Evolutionary conservation across 2,113 vertebrate species (phyloP), one percentile per base, ranked within the genome.

Genomic region (Limnothrissa miodon): DNA sequence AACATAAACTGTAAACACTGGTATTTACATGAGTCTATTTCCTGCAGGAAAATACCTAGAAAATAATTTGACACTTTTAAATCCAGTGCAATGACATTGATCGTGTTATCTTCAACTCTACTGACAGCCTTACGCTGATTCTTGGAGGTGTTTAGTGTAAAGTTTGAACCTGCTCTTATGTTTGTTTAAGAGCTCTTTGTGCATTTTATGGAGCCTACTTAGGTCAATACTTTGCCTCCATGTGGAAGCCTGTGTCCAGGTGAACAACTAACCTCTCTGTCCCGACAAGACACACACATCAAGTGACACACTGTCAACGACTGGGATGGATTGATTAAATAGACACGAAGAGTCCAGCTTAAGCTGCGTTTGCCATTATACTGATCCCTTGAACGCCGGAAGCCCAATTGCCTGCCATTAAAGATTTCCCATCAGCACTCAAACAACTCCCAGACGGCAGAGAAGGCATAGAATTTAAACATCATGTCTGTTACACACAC

Each of bases 361-460:
- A 81, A 84, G 48, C 62, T 82, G 78, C 79, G 66, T 11, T 79
- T 45, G 78, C 83, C 66, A 36, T 74, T 56, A 56, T 21, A 23
- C 51, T 56, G 85, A 84, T 84, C 78, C 80, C 78, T 59, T 86
- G 84, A 86, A 85, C 79, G 74, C 70, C 86, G 81, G 81, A 86
- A 86, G 83, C 79, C 83, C 84, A 87, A 85, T 86, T 74, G 78
- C 78, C 81, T 85, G 51, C 84, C 48, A 81, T 87, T 83, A 85
- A 78, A 84, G 78, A 46, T 87, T 90, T 87, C 82, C 85, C 74
- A 23, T n/a, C 39, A 45, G 86, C 82, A 84, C 82, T 59, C 25
- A 81, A 62, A 83, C 45, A 45, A 13, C 78, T 78, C 23, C 1
- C 59, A 81, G 82, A 79, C 81, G 39, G 44, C 25, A 84, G 45